Base-by-base conservation (phyloP, 2,113 vertebrate species). In the Grallaria varia region DNA sequence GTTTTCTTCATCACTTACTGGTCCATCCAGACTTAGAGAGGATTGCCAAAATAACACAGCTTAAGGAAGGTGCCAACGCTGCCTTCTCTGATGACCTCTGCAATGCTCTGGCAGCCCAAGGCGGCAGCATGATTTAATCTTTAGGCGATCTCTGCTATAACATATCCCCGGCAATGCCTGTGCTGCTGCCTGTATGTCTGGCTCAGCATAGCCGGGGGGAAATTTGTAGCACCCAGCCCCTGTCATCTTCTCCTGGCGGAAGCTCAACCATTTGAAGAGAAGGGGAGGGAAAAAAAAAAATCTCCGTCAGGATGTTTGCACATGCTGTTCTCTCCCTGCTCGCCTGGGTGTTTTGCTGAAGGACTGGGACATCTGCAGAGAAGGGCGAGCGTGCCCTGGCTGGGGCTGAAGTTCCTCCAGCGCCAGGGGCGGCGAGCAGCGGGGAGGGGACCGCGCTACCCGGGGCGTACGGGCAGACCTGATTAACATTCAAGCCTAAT, bases 401-500 rank as follows among this genome's bases (percentile, higher is more conserved):
- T 17, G 82, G 33, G 49, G 90, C 79, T 77, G 84, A 63, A 84
- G 92, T 92, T 94, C 27, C 68, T 17, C 22, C 64, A 6, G 92
- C 15, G 12, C 77, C 15, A 2, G 17, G 52, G 47, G 56, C 52
- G 50, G 62, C 35, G 42, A 56, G 60, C 86, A 6, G 67, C 33
- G 16, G 44, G 27, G 76, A 21, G 42, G 10, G 71, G 30, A 72
- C 78, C 68, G 91, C 91, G n/a, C 94, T 59, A 27, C 39, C n/a
- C 53, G 5, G 20, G 45, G 90, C 80, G 6, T 15, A 35, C 33
- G 23, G 13, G 3, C 79, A 10, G 80, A 21, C 49, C 58, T 19
- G 66, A 66, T 79, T 93, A 58, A 79, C 91, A 89, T 68, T 79
- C 81, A 39, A 93, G 71, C 83, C 98, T 98, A 96, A 99, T 99